Evolutionary conservation across 2,888 invertebrate genomes (phyloP), one percentile per base, ranked within the genome.

Genomic region (Callimorpha dominula): DNA sequence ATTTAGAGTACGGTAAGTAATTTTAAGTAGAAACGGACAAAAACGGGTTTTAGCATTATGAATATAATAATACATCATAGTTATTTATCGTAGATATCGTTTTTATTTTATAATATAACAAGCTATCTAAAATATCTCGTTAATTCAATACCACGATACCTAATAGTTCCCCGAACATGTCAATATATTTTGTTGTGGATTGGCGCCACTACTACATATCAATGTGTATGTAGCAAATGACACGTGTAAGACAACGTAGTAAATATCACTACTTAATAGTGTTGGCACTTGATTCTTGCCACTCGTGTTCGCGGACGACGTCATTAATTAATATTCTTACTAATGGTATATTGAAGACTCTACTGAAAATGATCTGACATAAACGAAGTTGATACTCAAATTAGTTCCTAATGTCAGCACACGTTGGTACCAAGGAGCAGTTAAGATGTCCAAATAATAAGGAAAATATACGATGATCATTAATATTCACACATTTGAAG

Each of bases 241-340:
- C 17, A 49, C 17, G 46, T 57, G 20, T 60, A 54, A 20, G 68
- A 14, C 20, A 15, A 46, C 46, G 46, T 60, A 31, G 20, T 60
- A 60, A 60, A 60, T 43, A 43, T 43, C 11, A 17, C 43, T 40
- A 60, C 63, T 46, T 63, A 49, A 60, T 60, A 46, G 54, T 57
- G 15, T 46, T 42, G 42, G 43, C 46, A 54, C 68, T 68, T 60
- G 68, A 68, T 46, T 76, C 73, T 76, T 69, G 72, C 77, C 31
- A 54, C 62, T 70, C 60, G 60, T 74, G 75, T 75, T 75, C 70
- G 68, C 71, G 62, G 69, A 64, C 64, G 14, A 62, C 75, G 78
- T 75, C 73, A 78, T 77, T 78, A 77, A 79, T 74, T 73, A 75
- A 78, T 77, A 81, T 85, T 78, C 74, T 72, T 73, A 77, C 81